phyloP scores from a whole-genome alignment of 1,140 invertebrate genomes.

The Sarcophaga peregrina region DNA sequence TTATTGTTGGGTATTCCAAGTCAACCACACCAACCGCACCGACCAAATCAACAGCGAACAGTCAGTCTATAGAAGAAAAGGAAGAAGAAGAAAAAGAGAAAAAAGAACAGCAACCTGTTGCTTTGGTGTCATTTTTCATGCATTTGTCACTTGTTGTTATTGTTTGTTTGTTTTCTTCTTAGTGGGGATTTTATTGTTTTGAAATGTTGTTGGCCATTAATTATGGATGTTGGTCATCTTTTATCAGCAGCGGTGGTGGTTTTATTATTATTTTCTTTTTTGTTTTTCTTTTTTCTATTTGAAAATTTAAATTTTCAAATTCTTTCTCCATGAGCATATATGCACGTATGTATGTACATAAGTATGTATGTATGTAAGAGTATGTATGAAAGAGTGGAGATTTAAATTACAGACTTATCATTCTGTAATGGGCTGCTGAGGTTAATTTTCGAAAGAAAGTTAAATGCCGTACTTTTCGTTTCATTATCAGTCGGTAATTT shows the following conservation, averaged over 20 bases:
- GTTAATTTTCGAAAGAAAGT: not conserved
- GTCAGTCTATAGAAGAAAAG: not conserved
- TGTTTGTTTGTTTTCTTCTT: not conserved
- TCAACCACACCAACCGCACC: too few relatives aligned
- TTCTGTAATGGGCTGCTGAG: slow-evolving; percentile 23
- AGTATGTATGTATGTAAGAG: too few relatives aligned
- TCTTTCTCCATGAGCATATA: not conserved
- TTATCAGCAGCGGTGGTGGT: not conserved
- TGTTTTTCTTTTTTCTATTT: not conserved
- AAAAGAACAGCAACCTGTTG: slow-evolving; percentile 23
- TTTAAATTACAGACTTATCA: slow-evolving; percentile 17
- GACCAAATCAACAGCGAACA: not conserved
- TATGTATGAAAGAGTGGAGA: not conserved
- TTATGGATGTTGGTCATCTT: not conserved
- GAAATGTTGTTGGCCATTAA: not conserved
- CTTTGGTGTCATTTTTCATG: slow-evolving; percentile 40
- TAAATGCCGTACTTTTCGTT: too few relatives aligned
- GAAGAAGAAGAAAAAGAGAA: not conserved
- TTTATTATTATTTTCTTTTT: too few relatives aligned
- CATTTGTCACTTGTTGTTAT: slow-evolving; percentile 35
- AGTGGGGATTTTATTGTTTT: not conserved
- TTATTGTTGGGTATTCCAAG: not conserved
- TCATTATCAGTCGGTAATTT: too few relatives aligned
- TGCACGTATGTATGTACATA: too few relatives aligned
- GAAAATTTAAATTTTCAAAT: not conserved